Evolutionary conservation across 2,888 invertebrate species (phyloP).

Genomic region (Coenonympha glycerion): DNA sequence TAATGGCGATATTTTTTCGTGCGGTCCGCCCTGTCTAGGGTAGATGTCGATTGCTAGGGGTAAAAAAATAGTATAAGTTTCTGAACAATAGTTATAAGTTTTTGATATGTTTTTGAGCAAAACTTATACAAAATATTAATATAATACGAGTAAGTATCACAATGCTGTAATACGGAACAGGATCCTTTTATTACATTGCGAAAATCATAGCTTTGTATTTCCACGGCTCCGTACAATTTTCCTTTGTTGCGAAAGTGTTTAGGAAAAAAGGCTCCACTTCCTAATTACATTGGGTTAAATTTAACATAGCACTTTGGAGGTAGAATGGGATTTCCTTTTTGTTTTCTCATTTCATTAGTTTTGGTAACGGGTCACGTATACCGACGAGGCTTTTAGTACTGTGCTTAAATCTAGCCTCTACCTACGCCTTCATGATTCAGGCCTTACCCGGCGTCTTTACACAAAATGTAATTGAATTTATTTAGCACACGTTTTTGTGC

Average conservation of each 20-base stretch:
- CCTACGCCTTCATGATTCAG: background rate
- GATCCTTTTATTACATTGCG: background rate
- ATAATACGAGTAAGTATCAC: background rate
- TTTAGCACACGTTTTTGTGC: background rate
- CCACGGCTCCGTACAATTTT: background rate
- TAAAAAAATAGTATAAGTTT: too few species aligned
- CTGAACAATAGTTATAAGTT: too few species aligned
- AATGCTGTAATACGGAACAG: background rate
- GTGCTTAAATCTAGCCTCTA: background rate
- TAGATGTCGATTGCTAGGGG: too few species aligned
- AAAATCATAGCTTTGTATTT: conserved; percentile 2
- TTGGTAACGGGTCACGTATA: conserved; percentile 4
- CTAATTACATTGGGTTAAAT: conserved; percentile 14
- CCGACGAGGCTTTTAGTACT: background rate
- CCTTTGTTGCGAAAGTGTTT: background rate
- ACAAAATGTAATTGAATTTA: background rate
- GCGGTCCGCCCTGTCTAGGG: too few species aligned
- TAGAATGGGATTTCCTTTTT: background rate
- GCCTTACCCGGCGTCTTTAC: background rate
- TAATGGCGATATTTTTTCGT: too few species aligned
- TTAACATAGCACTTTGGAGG: conserved; percentile 7
- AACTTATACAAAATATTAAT: background rate
- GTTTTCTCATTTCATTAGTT: background rate
- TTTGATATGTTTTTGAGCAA: background rate
- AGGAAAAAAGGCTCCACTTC: conserved; percentile 1